Evolutionary conservation across 2,113 vertebrate genomes (phyloP).

Genomic region (Arizona elegans): DNA sequence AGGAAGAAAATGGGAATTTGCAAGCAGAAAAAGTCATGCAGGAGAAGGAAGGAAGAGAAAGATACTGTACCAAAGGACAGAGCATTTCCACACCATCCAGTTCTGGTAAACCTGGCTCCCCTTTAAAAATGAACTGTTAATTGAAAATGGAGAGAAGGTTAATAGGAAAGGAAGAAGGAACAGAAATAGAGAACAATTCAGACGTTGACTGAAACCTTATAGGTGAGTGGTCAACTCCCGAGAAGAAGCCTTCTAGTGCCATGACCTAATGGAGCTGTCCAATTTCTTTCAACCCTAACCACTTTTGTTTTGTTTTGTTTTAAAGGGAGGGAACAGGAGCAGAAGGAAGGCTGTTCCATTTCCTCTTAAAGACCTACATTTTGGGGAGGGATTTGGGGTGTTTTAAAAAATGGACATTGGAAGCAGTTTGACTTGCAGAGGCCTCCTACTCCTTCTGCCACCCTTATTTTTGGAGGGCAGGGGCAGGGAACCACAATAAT

Average conservation of each 20-base stretch:
- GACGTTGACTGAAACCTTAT: background rate
- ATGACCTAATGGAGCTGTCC: background rate
- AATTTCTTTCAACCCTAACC: background rate
- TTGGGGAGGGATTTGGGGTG: background rate
- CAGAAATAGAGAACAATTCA: background rate
- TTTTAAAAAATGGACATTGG: background rate
- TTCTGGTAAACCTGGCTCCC: slow-evolving; percentile 65
- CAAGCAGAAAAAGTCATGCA: slow-evolving; percentile 37
- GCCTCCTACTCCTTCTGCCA: background rate
- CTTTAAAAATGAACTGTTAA: slow-evolving; percentile 68
- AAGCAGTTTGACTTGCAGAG: background rate
- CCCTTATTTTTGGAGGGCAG: background rate
- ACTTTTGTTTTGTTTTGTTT: background rate
- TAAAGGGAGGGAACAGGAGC: background rate
- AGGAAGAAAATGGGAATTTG: background rate
- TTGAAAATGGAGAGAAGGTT: slow-evolving; percentile 41
- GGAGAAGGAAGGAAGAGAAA: slow-evolving; percentile 44
- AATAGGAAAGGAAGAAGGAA: background rate
- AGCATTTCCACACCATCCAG: slow-evolving; percentile 61
- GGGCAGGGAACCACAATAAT: background rate
- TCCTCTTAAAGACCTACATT: background rate
- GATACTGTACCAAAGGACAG: slow-evolving; percentile 81
- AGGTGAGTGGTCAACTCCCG: background rate
- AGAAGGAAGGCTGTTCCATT: background rate
- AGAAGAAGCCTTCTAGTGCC: background rate